Conservation (phyloP, 2,797 vertebrate species). For the Sebastes hopkinsi region DNA sequence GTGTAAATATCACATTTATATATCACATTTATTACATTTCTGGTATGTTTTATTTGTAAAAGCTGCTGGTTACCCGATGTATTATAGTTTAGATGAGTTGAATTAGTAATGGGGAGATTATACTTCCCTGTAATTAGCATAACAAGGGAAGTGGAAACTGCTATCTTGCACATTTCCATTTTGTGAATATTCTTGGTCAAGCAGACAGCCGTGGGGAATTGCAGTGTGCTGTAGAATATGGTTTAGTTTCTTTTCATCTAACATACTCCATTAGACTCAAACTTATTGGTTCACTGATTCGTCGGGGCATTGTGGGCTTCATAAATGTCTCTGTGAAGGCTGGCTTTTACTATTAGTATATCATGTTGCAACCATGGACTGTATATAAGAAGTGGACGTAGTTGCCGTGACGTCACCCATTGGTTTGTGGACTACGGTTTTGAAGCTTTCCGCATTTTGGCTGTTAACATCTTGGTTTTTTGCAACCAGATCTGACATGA, state of each 20-base stretch:
- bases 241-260: constrained; percentile 50
- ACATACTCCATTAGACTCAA: background rate
- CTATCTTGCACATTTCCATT: constrained; percentile 41
- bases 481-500: too few species aligned
- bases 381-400: too few species aligned
- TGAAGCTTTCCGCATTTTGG: too few species aligned
- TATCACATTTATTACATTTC: background rate
- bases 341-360: background rate
- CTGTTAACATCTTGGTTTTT: too few species aligned
- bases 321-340: background rate
- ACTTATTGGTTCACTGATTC: background rate
- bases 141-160: constrained; percentile 5
- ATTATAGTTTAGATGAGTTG: background rate
- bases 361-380: background rate
- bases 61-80: background rate
- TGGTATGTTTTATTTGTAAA: background rate
- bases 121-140: constrained; percentile 10
- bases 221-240: constrained; percentile 35
- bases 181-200: constrained; percentile 49
- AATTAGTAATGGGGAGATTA: background rate
- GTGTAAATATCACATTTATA: background rate
- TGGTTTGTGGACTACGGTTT: too few species aligned
- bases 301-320: background rate
- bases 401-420: too few species aligned
- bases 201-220: constrained; percentile 51